These are phyloP conservation scores for Heterochromis multidens DNA, from an alignment of 2,113 vertebrate species.

Conservation along the genomic window DNA sequence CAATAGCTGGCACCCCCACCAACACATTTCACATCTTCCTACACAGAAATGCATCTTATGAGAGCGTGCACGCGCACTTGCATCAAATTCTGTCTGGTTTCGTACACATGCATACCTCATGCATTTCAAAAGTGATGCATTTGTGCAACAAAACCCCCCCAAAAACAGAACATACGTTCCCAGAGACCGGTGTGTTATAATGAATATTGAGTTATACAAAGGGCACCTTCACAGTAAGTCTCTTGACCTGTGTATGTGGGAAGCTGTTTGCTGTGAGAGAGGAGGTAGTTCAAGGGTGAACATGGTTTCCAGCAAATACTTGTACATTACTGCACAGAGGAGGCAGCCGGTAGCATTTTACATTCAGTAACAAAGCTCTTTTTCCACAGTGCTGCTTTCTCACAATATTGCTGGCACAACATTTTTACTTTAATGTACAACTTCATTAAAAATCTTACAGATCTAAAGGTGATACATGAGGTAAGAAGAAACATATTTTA, in stretches of 20 bases:
- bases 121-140: background rate
- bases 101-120: background rate
- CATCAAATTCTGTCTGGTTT: background rate
- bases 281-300: slow-evolving; percentile 27
- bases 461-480: slow-evolving; percentile 11
- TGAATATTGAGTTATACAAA: slow-evolving; percentile 36
- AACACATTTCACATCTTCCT: slow-evolving; percentile 42
- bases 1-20: slow-evolving; percentile 29
- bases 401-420: background rate
- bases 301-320: slow-evolving; percentile 1
- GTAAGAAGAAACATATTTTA: background rate
- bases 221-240: slow-evolving; percentile 13
- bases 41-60: slow-evolving; percentile 11
- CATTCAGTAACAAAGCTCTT: background rate
- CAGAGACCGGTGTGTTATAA: background rate
- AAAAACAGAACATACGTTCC: background rate
- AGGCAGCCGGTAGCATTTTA: slow-evolving; percentile 2
- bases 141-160: background rate
- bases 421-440: background rate
- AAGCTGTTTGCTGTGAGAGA: slow-evolving; percentile 46
- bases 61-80: background rate
- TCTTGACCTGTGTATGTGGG: slow-evolving; percentile 56
- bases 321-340: slow-evolving; percentile 2
- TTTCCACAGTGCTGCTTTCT: background rate
- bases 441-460: background rate